phyloP scores from a whole-genome alignment of 2,888 invertebrate species.

The Lasius platythorax region DNA sequence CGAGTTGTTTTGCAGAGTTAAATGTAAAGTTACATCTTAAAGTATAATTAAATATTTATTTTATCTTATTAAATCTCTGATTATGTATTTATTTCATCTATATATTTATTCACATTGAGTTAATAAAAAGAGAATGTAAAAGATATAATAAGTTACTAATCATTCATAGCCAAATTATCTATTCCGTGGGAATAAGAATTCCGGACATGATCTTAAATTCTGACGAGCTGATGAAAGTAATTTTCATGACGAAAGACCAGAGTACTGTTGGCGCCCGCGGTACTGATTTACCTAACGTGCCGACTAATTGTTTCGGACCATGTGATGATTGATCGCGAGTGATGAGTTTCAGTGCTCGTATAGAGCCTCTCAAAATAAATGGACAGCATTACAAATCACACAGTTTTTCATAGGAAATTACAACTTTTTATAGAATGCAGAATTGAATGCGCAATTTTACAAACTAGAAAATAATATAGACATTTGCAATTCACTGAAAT shows the following conservation, averaged over 20 bases:
- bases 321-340: slow-evolving; percentile 73
- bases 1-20: not conserved
- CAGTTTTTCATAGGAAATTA: not conserved
- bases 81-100: not conserved
- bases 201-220: not conserved
- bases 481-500: not conserved
- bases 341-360: not conserved
- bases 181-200: slow-evolving; percentile 16
- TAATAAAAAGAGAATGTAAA: slow-evolving; percentile 16
- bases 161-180: not conserved
- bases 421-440: not conserved
- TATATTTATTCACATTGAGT: slow-evolving; percentile 9
- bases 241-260: slow-evolving; percentile 62
- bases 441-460: not conserved
- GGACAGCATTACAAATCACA: not conserved
- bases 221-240: slow-evolving; percentile 54
- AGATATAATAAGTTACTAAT: not conserved
- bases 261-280: slow-evolving; percentile 52
- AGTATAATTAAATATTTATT: slow-evolving; percentile 2
- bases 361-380: not conserved
- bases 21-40: not conserved
- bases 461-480: not conserved
- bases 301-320: slow-evolving; percentile 73
- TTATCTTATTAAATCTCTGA: not conserved
- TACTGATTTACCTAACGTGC: slow-evolving; percentile 68